A percentile compares a stretch with the other conserved stretches of the same genome.
These are phyloP conservation scores for Oriolus oriolus DNA, from an alignment of 2,113 vertebrate species.

Conservation along the genomic window DNA sequence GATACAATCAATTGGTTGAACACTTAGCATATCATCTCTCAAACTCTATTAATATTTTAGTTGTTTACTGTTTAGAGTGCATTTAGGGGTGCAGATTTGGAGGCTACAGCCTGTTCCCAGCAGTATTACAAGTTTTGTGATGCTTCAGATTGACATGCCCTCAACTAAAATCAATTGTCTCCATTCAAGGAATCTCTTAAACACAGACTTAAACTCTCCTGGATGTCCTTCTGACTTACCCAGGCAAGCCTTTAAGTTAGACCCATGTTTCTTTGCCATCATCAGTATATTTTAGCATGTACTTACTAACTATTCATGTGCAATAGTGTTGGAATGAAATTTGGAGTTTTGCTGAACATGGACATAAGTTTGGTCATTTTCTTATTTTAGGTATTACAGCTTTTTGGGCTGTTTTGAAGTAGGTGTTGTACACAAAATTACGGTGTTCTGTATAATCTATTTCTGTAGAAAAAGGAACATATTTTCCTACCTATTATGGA, in stretches of 20 bases:
- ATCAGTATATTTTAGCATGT: background rate
- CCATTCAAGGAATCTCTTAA: background rate
- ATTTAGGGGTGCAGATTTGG: background rate
- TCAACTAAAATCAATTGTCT: background rate
- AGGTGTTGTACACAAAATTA: slow-evolving; percentile 27
- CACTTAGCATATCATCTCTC: background rate
- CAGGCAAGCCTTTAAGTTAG: background rate
- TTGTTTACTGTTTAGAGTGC: background rate
- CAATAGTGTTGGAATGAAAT: background rate
- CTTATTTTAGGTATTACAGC: background rate
- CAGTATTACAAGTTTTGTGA: background rate
- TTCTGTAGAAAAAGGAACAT: slow-evolving; percentile 21
- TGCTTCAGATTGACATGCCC: background rate
- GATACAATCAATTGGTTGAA: background rate
- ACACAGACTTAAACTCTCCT: background rate
- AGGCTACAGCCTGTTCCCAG: background rate
- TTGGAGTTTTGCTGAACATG: background rate
- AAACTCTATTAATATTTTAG: background rate
- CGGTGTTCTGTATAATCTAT: slow-evolving; percentile 4
- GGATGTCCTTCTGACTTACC: background rate
- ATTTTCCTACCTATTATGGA: slow-evolving; percentile 44
- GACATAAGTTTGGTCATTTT: background rate
- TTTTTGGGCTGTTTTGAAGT: background rate
- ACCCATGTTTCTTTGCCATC: background rate
- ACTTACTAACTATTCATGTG: background rate